Evolutionary conservation across 2,113 vertebrate genomes (phyloP).

Genomic region (Gymnogyps californianus): DNA sequence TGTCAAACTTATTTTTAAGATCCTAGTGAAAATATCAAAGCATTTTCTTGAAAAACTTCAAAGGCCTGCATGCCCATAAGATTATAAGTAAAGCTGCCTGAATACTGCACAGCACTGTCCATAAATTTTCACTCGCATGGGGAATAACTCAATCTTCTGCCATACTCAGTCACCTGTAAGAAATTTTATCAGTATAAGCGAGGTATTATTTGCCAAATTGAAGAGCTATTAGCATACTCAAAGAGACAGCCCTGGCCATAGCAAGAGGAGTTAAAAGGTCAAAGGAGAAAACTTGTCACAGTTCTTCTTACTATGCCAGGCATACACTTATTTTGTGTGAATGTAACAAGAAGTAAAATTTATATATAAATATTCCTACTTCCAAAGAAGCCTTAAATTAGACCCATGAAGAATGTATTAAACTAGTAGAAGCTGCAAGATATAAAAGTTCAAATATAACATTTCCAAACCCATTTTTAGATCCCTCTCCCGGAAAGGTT

Average conservation of each 20-base stretch:
- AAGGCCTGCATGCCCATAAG: background rate
- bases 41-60: background rate
- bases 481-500: background rate
- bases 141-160: background rate
- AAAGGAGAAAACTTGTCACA: background rate
- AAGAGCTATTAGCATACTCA: background rate
- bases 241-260: background rate
- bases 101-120: background rate
- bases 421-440: background rate
- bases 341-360: background rate
- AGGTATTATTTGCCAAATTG: background rate
- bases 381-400: background rate
- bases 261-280: background rate
- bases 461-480: background rate
- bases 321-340: background rate
- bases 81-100: background rate
- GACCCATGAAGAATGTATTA: background rate
- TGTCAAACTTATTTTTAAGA: constrained; percentile 33
- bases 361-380: background rate
- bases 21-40: constrained; percentile 41
- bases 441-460: background rate
- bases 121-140: background rate
- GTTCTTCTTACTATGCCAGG: background rate
- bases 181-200: background rate
- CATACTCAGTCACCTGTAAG: background rate